Base-by-base conservation (phyloP, 37 sponge, comb jelly and placozoan species). In the Haliclona indistincta region DNA sequence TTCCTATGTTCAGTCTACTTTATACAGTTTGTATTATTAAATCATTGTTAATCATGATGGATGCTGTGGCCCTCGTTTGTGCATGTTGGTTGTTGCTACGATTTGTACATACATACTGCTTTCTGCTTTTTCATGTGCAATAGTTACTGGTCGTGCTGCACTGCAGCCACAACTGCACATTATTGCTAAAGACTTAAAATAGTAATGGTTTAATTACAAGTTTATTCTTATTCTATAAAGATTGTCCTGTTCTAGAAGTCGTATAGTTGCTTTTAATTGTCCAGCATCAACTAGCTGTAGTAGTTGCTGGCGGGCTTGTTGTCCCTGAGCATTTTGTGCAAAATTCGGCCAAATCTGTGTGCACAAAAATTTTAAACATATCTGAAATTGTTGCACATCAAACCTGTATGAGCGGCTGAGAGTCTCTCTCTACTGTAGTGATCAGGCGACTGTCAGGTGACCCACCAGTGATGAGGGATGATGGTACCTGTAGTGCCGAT, bases 201-300 rank as follows among this genome's bases (percentile, higher is more conserved):
- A 26, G 7, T 25, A 58, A 47, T 17, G 10, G 5, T 43, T 3
- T 8, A 41, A 38, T 63, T 71, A 81, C 15, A 81, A 10, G 36
- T 81, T 81, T 26, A 81, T 28, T 34, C 81, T 55, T 41, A 61
- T 40, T 8, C 36, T 42, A 28, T 44, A 70, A 30, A 5, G 49
- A n/a, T 32, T 11, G 20, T n/a, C 23, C 10, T 53, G 35, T 38
- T 81, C 74, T 29, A 25, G 10, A 28, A 72, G 64, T 22, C 53
- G 45, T 42, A 65, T 44, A 2, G 82, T 81, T 35, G 64, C 82
- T 47, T 52, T 81, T 33, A 81, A 54, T 2, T 3, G 30, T 0
- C 82, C 82, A 49, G 64, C 39, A 56, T 81, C 43, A 0, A 81
- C 43, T 28, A 49, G 74, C 1, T 72, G 19, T 2, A 34, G 35